phyloP scores from a whole-genome alignment of 2,888 invertebrate species.

The Synanthedon vespiformis region DNA sequence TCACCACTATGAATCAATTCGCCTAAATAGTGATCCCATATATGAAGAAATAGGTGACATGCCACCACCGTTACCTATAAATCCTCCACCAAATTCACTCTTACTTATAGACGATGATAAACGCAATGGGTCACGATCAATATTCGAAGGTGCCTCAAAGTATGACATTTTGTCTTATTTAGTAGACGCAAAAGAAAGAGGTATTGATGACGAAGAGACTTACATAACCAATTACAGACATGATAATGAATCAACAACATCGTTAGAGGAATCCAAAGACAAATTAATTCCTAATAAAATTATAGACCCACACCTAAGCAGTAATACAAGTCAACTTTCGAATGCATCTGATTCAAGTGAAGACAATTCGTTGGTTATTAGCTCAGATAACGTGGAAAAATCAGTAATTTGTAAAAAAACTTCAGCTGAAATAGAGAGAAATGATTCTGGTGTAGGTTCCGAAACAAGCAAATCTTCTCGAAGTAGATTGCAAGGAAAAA shows the following conservation, averaged over 20 bases:
- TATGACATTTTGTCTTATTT: constrained; percentile 91
- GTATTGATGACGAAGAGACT: constrained; percentile 77
- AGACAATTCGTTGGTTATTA: constrained; percentile 78
- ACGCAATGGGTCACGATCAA: constrained; percentile 75
- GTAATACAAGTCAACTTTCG: constrained; percentile 81
- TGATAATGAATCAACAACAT: constrained; percentile 60
- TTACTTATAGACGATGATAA: constrained; percentile 78
- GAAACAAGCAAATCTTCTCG: constrained; percentile 90
- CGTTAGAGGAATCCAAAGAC: constrained; percentile 67
- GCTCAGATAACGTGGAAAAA: constrained; percentile 70
- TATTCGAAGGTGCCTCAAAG: constrained; percentile 86
- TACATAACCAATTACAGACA: constrained; percentile 74
- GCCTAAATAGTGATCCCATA: constrained; percentile 77
- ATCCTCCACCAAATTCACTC: constrained; percentile 80
- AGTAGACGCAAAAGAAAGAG: constrained; percentile 86
- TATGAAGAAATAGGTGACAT: constrained; percentile 82
- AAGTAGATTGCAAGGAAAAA: constrained; percentile 76
- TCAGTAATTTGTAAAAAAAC: constrained; percentile 68
- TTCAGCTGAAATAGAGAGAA: constrained; percentile 85
- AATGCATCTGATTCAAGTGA: constrained; percentile 89
- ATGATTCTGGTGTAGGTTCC: constrained; percentile 93
- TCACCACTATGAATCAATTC: constrained; percentile 81
- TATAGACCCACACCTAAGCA: constrained; percentile 65
- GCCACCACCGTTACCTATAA: constrained; percentile 83
- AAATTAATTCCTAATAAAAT: constrained; percentile 63